A percentile compares a stretch with the other conserved stretches of the same genome.
Evolutionary conservation across 2,113 vertebrate genomes (phyloP).

Genomic region (Ptyas mucosa): DNA sequence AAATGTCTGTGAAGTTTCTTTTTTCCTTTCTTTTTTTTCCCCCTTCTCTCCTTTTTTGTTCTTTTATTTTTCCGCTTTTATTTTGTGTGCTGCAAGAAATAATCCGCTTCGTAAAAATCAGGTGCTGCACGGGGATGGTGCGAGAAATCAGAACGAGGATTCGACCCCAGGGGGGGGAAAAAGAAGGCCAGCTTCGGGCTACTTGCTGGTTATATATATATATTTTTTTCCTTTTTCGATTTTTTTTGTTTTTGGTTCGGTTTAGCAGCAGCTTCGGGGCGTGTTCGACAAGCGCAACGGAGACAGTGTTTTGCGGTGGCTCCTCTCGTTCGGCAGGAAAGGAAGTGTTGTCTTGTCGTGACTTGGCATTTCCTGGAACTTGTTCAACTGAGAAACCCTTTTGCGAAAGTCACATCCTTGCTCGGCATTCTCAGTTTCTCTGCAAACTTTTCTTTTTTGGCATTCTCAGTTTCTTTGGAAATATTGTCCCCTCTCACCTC

Average conservation of each 20-base stretch:
- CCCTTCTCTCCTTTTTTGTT: not conserved
- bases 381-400: not conserved
- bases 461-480: not conserved
- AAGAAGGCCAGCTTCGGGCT: not conserved
- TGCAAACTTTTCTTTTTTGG: not conserved
- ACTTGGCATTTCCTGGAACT: slow-evolving; percentile 80
- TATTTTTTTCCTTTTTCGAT: not conserved
- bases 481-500: not conserved
- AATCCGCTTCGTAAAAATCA: not conserved
- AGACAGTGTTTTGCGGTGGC: not conserved
- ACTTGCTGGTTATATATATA: not conserved
- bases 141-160: not conserved
- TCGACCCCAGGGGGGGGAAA: not conserved
- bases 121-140: not conserved
- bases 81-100: not conserved
- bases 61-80: not conserved
- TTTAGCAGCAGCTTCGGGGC: not conserved
- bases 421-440: not conserved
- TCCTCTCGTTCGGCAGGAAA: slow-evolving; percentile 4
- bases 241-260: not conserved
- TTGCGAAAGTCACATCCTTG: slow-evolving; percentile 4
- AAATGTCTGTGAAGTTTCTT: not conserved
- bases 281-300: not conserved
- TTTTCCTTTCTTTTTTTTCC: rapidly evolving
- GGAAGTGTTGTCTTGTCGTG: slow-evolving; percentile 77